Conservation (phyloP, 2,888 invertebrate species). For the Rhamnusium bicolor region DNA sequence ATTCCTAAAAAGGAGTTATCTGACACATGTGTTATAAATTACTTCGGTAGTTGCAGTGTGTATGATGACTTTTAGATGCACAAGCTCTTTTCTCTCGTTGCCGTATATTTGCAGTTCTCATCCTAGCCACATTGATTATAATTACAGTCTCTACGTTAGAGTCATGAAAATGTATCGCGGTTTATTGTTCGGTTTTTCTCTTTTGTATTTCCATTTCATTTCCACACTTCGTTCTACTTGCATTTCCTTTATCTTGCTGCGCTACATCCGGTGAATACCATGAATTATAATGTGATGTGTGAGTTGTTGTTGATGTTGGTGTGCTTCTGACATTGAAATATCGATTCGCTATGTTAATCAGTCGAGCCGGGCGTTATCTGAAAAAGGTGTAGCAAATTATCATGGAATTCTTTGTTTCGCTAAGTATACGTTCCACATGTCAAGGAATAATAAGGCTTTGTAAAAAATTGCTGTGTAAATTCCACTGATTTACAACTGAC, state of each 20-base stretch:
- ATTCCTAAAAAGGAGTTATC: no score
- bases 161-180: slow-evolving; percentile 40
- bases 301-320: slow-evolving; percentile 30
- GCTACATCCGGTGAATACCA: slow-evolving; percentile 33
- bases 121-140: slow-evolving; percentile 13
- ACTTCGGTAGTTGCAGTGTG: not conserved
- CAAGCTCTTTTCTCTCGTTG: not conserved
- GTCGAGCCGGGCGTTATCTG: not conserved
- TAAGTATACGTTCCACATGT: not conserved
- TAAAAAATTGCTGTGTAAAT: no score
- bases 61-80: not conserved
- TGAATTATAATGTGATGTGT: slow-evolving; percentile 37
- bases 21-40: not conserved
- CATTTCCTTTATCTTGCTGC: slow-evolving; percentile 36
- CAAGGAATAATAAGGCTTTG: no score
- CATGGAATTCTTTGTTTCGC: not conserved
- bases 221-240: slow-evolving; percentile 33
- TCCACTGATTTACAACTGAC: no score
- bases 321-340: slow-evolving; percentile 30
- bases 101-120: not conserved
- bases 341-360: slow-evolving; percentile 17
- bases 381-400: slow-evolving; percentile 16
- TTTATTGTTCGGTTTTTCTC: slow-evolving; percentile 41
- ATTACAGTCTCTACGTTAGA: slow-evolving; percentile 3
- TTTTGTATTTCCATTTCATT: slow-evolving; percentile 40